Conservation (phyloP, 2,113 vertebrate species). For the Tiliqua scincoides region DNA sequence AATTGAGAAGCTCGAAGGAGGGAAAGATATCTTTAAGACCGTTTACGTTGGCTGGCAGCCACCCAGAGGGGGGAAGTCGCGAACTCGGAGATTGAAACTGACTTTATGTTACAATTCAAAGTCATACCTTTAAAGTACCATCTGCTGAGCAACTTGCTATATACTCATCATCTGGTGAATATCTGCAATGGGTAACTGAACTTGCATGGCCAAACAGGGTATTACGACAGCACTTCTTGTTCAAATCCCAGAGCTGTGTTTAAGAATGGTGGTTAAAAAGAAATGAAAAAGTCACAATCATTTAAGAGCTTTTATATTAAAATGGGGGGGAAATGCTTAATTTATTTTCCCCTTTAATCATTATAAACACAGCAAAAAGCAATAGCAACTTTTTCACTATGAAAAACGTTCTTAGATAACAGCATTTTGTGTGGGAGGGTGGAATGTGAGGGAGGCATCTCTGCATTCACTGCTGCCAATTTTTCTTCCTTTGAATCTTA, state of each 20-base stretch:
- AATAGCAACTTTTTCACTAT: background rate
- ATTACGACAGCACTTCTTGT: constrained; percentile 86
- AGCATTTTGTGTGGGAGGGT: background rate
- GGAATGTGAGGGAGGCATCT: background rate
- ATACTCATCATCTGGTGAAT: constrained; percentile 89
- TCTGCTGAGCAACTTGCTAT: constrained; percentile 92
- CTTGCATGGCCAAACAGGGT: constrained; percentile 89
- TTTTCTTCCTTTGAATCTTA: background rate
- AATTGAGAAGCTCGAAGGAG: no score
- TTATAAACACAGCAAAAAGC: background rate
- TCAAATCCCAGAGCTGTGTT: constrained; percentile 90
- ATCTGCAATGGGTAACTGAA: constrained; percentile 92
- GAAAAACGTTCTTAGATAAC: background rate
- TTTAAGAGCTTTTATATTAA: background rate
- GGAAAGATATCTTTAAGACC: no score
- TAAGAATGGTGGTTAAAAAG: constrained; percentile 38
- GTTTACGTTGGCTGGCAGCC: no score
- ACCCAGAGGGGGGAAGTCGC: no score
- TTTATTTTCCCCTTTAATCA: background rate
- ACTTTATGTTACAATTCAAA: background rate
- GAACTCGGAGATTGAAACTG: background rate
- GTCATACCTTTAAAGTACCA: constrained; percentile 90
- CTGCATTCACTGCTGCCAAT: background rate
- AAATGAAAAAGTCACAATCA: background rate
- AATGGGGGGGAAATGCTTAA: background rate